Base-by-base conservation (phyloP, 2,113 vertebrate species). In the Poeciliopsis prolifica region DNA sequence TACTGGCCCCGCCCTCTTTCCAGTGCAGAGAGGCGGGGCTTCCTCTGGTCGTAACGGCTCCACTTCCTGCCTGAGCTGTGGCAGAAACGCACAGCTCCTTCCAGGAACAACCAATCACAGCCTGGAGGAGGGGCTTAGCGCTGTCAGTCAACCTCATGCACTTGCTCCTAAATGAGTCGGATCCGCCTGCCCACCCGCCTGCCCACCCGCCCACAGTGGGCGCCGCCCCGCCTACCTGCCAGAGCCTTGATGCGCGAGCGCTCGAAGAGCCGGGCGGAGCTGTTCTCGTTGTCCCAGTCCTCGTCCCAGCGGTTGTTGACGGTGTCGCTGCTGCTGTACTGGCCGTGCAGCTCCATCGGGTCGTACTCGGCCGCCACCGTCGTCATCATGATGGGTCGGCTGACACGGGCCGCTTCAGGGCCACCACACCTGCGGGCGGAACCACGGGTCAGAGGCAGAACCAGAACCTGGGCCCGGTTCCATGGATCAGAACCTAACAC, bases 231-330 rank as follows among this genome's bases (percentile, higher is more conserved):
- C 94, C 78, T 86, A 99, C 97, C 97, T 91, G 97, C 97, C 37
- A 99, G 88, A 30, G 97, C 97, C 88, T 98, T 99, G 93, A 99
- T 99, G 77, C 97, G 96, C 3, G 97, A 98, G 63, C 97, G 95
- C 83, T 99, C 97, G 1, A 99, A 98, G 42, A 99, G 96, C 3
- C 97, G 93, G 0, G 97, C 97, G 0, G 97, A 99, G 78, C 97
- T 99, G 93, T 99, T 98, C 89, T 99, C 97, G 0, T 99, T 99
- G 95, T 99, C 97, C 97, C 97, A 98, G 29, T 99, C 97, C 0
- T 94, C 89, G 0, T 99, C 97, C 97, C 97, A 99, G 91, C 97
- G 97, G 93, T 98, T 98, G 95, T 97, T 98, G 86, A 99, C 91
- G 9, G n/a, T 96, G 10, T 98, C 97, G 79, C 87, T 87, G 82